Evolutionary conservation across 2,113 vertebrate genomes (phyloP).

Genomic region (Puffinus mauretanicus): DNA sequence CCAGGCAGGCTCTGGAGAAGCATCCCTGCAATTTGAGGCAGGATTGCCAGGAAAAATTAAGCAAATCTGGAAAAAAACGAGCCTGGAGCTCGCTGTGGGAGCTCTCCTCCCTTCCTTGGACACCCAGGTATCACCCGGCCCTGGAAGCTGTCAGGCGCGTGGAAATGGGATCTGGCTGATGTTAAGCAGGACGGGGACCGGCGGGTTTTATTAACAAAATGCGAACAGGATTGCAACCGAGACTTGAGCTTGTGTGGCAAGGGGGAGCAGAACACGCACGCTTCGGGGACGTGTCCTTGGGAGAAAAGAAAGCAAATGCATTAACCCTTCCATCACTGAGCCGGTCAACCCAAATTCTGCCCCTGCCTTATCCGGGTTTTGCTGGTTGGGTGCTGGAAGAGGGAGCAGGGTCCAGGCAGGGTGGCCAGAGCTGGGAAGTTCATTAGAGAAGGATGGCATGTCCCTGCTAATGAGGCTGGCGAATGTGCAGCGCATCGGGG

Average conservation of each 20-base stretch:
- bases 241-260: neutral
- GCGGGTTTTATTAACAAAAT: neutral
- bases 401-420: neutral
- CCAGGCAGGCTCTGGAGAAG: neutral
- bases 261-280: fast-evolving
- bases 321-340: neutral
- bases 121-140: neutral
- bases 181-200: neutral
- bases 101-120: neutral
- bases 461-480: neutral
- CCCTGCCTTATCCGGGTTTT: neutral
- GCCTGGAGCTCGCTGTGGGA: fast-evolving
- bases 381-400: neutral
- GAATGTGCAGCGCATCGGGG: fast-evolving
- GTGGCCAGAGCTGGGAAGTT: neutral
- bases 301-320: neutral
- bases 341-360: neutral
- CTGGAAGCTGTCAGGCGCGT: neutral
- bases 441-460: neutral
- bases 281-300: no score
- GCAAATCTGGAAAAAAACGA: neutral
- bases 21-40: neutral
- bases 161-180: neutral
- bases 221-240: neutral
- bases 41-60: neutral